These are phyloP conservation scores for Octodonta nipae DNA, from an alignment of 2,888 invertebrate genomes.

Conservation along the genomic window DNA sequence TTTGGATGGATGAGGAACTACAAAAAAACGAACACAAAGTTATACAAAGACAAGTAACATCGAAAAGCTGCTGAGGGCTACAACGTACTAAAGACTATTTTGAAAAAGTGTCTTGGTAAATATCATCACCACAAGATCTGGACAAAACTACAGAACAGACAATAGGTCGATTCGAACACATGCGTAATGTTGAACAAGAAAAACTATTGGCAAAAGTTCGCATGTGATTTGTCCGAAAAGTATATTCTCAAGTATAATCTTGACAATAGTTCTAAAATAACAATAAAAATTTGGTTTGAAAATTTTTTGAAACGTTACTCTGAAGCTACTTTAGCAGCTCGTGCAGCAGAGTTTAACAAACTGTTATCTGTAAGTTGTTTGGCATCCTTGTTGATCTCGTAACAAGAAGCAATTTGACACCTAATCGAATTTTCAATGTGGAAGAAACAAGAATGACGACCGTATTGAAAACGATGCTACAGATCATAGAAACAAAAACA, in stretches of 20 bases:
- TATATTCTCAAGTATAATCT: background rate
- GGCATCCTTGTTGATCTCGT: background rate
- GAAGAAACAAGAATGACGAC: background rate
- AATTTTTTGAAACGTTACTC: background rate
- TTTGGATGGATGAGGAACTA: too few relatives aligned
- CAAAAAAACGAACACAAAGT: too few relatives aligned
- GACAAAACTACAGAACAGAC: background rate
- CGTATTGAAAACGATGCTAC: background rate
- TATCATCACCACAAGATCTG: too few relatives aligned
- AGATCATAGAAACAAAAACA: background rate
- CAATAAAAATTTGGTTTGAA: background rate
- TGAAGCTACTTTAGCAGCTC: background rate
- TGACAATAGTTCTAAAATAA: background rate
- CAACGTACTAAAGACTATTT: too few relatives aligned
- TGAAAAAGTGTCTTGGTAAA: too few relatives aligned
- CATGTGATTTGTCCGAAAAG: background rate
- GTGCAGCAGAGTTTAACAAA: background rate
- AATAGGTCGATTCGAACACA: background rate
- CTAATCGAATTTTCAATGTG: background rate
- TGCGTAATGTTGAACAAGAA: background rate
- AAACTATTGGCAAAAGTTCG: background rate
- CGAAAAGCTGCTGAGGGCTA: too few relatives aligned
- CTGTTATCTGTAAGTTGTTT: background rate
- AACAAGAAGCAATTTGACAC: background rate
- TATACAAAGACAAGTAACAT: too few relatives aligned